phyloP scores from a whole-genome alignment of 2,888 invertebrate species.

The Rhingia rostrata region DNA sequence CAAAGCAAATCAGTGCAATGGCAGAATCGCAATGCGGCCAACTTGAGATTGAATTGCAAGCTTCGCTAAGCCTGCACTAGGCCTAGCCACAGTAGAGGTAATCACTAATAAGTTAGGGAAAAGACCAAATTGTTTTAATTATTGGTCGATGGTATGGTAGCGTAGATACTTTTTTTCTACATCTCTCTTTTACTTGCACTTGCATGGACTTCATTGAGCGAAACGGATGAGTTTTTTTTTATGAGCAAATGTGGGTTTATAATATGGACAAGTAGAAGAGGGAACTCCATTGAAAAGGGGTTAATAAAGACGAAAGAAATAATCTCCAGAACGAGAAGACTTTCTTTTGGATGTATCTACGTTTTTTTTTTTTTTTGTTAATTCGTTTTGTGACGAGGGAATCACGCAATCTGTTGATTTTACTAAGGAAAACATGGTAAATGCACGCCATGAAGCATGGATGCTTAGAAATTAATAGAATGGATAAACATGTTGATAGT shows the following conservation, averaged over 20 bases:
- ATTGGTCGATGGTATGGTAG: conserved; percentile 11
- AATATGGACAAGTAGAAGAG: neutral
- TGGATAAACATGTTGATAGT: neutral
- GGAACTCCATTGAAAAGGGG: conserved; percentile 37
- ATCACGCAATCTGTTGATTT: conserved; percentile 34
- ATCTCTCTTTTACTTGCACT: conserved; percentile 66
- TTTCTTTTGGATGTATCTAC: conserved; percentile 45
- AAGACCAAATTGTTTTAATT: conserved; percentile 61
- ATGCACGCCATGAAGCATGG: neutral
- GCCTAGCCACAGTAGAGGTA: conserved; percentile 54
- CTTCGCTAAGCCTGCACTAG: conserved; percentile 58
- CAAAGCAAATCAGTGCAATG: conserved; percentile 61
- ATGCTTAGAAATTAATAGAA: neutral
- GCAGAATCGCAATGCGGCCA: conserved; percentile 62
- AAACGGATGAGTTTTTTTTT: conserved; percentile 32
- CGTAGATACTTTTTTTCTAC: conserved; percentile 19
- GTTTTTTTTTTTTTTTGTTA: conserved; percentile 7
- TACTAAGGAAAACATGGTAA: neutral
- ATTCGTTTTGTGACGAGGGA: conserved; percentile 42
- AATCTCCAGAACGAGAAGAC: conserved; percentile 46
- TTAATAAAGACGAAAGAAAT: conserved; percentile 21
- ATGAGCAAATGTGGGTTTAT: neutral
- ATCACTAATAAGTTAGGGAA: conserved; percentile 69
- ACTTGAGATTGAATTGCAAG: conserved; percentile 65
- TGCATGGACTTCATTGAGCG: conserved; percentile 66